Percentiles rank a stretch among this genome's conserved stretches.
These are phyloP conservation scores for Drosophila pandora DNA, from an alignment of 1,140 invertebrate species.

Conservation along the genomic window DNA sequence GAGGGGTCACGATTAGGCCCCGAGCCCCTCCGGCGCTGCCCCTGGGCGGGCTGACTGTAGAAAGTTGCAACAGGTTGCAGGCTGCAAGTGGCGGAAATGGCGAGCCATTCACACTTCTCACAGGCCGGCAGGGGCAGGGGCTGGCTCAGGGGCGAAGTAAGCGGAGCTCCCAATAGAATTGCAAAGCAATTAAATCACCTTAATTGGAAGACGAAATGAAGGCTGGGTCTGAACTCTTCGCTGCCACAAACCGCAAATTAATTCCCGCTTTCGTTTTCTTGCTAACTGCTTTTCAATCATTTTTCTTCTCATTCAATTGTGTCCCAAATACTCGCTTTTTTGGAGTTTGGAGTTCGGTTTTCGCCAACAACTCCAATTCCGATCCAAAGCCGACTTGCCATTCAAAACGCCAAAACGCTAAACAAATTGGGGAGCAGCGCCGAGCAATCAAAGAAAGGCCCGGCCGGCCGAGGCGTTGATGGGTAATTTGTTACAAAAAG, in stretches of 20 bases:
- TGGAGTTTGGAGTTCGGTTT: constrained; percentile 1
- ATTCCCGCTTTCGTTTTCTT: constrained; percentile 14
- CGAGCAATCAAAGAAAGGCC: constrained; percentile 21
- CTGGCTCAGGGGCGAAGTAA: not conserved
- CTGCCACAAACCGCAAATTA: constrained; percentile 8
- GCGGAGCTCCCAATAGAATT: too few relatives aligned
- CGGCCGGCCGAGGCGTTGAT: constrained; percentile 55
- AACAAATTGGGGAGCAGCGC: constrained; percentile 12
- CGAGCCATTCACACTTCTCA: not conserved
- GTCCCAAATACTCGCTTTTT: not conserved
- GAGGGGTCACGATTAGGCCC: constrained; percentile 30
- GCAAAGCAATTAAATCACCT: too few relatives aligned
- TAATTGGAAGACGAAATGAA: not conserved
- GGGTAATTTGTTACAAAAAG: constrained; percentile 71
- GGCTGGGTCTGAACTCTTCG: not conserved
- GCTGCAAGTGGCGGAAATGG: constrained; percentile 6
- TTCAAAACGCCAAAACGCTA: constrained; percentile 20
- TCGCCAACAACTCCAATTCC: constrained; percentile 11
- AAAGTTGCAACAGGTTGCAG: constrained; percentile 30
- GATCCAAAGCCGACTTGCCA: constrained; percentile 2
- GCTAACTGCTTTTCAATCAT: constrained; percentile 22
- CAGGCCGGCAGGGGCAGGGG: not conserved
- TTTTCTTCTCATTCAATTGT: constrained; percentile 16
- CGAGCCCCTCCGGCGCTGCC: too few relatives aligned
- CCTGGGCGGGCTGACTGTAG: not conserved